Base-by-base conservation (phyloP, 2,113 vertebrate species). In the Brachyhypopomus occidentalis region DNA sequence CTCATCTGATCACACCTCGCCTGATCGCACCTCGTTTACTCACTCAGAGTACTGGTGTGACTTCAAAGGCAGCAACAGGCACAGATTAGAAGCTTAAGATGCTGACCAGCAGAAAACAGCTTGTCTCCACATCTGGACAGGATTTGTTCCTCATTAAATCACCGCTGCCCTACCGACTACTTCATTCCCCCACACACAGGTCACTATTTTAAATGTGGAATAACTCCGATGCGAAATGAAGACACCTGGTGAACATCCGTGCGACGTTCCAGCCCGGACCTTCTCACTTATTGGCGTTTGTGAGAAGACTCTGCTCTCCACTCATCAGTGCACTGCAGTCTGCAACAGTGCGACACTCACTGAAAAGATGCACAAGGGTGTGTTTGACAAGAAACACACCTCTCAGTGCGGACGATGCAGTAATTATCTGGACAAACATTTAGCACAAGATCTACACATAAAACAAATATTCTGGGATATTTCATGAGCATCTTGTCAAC, bases 81-180 rank as follows among this genome's bases (percentile, higher is more conserved):
- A 86, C 79, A 85, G 84, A 84, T 52, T 85, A 88, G 82, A 82
- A 91, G 87, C 87, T 91, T n/a, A 72, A 87, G 90, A 91, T 89
- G 87, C 92, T 91, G 91, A 90, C 91, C 92, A 89, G 92, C 93
- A 93, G 92, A 87, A 93, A 92, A 90, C 83, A 87, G 84, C 84
- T 86, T 89, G 85, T 23, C 59, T 82, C 87, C 62, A 82, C 87
- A 80, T 83, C 69, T 58, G 86, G 83, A 89, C 69, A 89, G 83
- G 84, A 72, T 83, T 78, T 87, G 88, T 27, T 55, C 19, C 19
- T n/a, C 64, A 34, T 6, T 73, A 62, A 27, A 80, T 87, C 89
- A 90, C 86, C 86, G 88, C 83, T 87, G 78, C 75, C 83, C 66
- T 89, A 86, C 88, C 86, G 83, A 88, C 66, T 59, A 16, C 56